A percentile compares a stretch with the other conserved stretches of the same genome.
These are phyloP conservation scores for Stegostoma tigrinum DNA, from an alignment of 2,113 vertebrate species.

Conservation along the genomic window DNA sequence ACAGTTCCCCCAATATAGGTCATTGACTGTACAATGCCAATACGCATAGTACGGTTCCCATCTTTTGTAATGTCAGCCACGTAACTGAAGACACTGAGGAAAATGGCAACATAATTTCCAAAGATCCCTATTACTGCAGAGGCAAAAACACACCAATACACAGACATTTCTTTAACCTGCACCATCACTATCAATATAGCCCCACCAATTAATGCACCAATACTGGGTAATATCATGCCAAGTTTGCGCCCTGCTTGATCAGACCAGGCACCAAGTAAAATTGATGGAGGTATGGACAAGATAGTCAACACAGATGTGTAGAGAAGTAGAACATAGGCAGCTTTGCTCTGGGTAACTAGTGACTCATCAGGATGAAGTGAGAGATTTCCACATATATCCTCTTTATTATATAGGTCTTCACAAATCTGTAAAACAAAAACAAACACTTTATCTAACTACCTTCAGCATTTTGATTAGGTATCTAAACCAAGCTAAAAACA, in stretches of 20 bases:
- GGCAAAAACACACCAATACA: conserved; percentile 45
- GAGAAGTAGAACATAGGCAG: conserved; percentile 48
- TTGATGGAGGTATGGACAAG: conserved; percentile 48
- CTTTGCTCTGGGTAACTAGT: conserved; percentile 41
- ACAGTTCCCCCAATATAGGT: conserved; percentile 49
- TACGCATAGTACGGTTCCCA: conserved; percentile 45
- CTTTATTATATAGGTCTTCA: conserved; percentile 41
- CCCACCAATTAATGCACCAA: conserved; percentile 44
- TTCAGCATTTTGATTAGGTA: background rate
- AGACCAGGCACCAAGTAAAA: conserved; percentile 53
- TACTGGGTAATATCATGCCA: conserved; percentile 49
- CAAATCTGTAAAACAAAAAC: conserved; percentile 46
- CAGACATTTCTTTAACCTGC: conserved; percentile 41
- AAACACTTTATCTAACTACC: background rate
- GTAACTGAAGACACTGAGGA: conserved; percentile 53
- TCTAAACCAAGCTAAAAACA: background rate
- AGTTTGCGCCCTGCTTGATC: conserved; percentile 46
- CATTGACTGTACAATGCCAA: conserved; percentile 52
- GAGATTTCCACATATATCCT: conserved; percentile 41
- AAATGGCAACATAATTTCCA: conserved; percentile 48
- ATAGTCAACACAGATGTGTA: conserved; percentile 44
- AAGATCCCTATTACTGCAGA: conserved; percentile 45
- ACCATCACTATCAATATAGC: conserved; percentile 45
- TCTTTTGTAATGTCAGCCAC: conserved; percentile 48
- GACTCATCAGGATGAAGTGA: conserved; percentile 39